Percentiles rank a stretch among this genome's conserved stretches.
phyloP scores from a whole-genome alignment of 2,888 invertebrate species.

The Myathropa florea region DNA sequence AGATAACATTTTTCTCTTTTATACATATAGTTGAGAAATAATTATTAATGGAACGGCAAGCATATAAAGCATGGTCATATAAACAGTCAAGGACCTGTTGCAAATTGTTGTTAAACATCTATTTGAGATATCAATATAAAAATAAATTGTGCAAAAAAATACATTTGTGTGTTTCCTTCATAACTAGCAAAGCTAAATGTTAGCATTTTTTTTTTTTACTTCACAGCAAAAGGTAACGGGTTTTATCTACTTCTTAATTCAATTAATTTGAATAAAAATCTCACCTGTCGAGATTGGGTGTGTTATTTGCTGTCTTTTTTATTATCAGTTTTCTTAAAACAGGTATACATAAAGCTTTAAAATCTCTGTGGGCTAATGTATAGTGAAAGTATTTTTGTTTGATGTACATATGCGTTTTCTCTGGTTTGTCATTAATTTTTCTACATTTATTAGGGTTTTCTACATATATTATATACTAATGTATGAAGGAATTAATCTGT shows the following conservation, averaged over 20 bases:
- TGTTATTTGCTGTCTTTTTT: not conserved
- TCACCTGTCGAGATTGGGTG: constrained; percentile 36
- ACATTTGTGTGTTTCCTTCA: not conserved
- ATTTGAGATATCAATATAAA: no score
- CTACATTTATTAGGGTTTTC: not conserved
- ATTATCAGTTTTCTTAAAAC: not conserved
- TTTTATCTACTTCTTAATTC: constrained; percentile 38
- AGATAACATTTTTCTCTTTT: no score
- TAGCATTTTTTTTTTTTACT: not conserved
- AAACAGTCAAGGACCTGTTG: no score
- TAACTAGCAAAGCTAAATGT: not conserved
- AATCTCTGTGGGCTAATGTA: not conserved
- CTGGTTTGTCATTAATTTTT: not conserved
- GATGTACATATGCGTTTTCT: not conserved
- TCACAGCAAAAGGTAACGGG: constrained; percentile 12
- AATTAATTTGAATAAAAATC: constrained; percentile 51
- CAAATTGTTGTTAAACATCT: no score
- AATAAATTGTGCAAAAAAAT: no score
- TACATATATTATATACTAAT: not conserved
- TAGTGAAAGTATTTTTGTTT: constrained; percentile 38
- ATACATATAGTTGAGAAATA: no score
- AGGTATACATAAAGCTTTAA: not conserved
- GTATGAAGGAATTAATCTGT: not conserved
- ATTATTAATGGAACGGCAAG: no score
- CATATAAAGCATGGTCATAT: no score